These are phyloP conservation scores for Sinhomidia bicolor DNA, from an alignment of 2,888 invertebrate genomes.

Conservation along the genomic window DNA sequence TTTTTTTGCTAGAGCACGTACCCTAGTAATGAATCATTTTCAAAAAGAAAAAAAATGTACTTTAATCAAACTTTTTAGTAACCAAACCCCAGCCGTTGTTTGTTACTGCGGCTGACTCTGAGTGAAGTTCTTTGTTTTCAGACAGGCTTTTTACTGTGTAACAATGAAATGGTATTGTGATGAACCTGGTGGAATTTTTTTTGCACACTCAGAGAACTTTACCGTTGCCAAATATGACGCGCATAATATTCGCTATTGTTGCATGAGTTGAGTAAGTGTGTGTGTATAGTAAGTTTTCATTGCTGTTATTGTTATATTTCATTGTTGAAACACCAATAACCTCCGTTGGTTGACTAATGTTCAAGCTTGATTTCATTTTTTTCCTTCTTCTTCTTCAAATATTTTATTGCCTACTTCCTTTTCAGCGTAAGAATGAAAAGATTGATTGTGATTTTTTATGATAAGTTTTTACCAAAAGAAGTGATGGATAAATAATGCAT, in stretches of 20 bases:
- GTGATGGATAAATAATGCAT: conserved; percentile 57
- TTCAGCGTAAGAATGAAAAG: conserved; percentile 42
- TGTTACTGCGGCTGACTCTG: not conserved
- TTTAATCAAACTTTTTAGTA: conserved; percentile 9
- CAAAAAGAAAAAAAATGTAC: not conserved
- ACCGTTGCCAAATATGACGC: conserved; percentile 39
- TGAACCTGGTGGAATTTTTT: not conserved
- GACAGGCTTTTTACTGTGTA: not conserved
- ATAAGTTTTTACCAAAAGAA: conserved; percentile 60
- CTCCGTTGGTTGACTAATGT: conserved; percentile 15
- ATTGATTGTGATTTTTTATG: conserved; percentile 67
- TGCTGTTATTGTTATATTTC: conserved; percentile 19
- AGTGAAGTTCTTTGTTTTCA: not conserved
- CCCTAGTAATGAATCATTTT: not conserved
- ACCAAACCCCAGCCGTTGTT: not conserved
- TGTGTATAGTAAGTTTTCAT: not conserved
- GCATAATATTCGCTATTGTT: conserved; percentile 11
- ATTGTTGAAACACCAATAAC: conserved; percentile 26
- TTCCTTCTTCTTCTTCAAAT: conserved; percentile 22
- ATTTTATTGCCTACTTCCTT: conserved; percentile 14
- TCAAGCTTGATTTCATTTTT: conserved; percentile 39
- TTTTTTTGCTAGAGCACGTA: not conserved
- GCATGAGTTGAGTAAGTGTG: not conserved
- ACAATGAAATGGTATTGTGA: conserved; percentile 22
- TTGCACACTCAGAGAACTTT: not conserved